Base-by-base conservation (phyloP, 2,113 vertebrate genomes). In the Serilophus lunatus region DNA sequence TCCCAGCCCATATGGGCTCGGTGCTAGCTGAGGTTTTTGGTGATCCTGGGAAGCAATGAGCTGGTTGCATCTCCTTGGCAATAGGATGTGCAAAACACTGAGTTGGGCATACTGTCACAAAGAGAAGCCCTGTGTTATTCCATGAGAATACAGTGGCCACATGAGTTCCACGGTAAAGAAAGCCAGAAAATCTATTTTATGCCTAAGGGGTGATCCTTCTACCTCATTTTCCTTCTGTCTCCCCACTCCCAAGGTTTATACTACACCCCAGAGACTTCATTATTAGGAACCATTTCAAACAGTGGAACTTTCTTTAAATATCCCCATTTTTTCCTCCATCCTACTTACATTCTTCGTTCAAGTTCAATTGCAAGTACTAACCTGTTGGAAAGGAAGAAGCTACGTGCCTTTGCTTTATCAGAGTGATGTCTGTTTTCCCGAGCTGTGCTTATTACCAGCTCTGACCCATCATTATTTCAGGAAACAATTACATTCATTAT, bases 271-370 rank as follows among this genome's bases (percentile, higher is more conserved):
- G 90, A 95, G 92, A 78, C 51, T 56, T 60, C 31, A 14, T n/a
- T 53, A 15, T 60, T 78, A 86, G 49, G 64, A 94, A 36, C 18
- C 17, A 35, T 81, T 86, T 75, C 60, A 83, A 76, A 80, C 85
- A 94, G 64, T 53, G 68, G 85, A 95, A 86, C 56, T 90, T 96
- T 88, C 82, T 93, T 90, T 93, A 96, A 94, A 90, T 93, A 86
- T 70, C 72, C 54, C 49, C 10, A 7, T 53, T 53, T 91, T 69
- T 50, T 49, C 8, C n/a, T 83, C n/a, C 75, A 74, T 64, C 36
- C 16, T 56, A n/a, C 20, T 94, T 54, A 28, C 11, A 82, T 57
- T 81, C 35, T 38, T 89, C 24, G 66, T 69, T 75, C 38, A 57
- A 92, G 49, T 75, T 64, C 65, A 87, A 72, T 36, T 77, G 22